phyloP scores from a whole-genome alignment of 2,888 invertebrate species.

The Tetranychus truncatus region DNA sequence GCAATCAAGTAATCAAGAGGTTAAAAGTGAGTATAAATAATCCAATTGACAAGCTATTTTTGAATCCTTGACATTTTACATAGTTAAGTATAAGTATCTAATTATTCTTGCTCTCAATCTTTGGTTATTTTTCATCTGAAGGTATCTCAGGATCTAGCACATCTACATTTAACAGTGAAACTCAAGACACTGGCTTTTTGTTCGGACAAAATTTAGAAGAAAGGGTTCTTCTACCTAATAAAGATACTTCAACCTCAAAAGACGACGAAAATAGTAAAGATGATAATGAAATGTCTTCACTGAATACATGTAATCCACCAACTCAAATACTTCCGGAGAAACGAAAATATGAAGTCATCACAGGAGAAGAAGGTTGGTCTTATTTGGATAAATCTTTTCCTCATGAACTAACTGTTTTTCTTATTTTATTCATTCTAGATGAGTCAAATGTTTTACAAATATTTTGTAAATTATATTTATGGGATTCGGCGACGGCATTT shows the following conservation, averaged over 20 bases:
- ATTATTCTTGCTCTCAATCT: too few species aligned
- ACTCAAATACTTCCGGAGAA: constrained; percentile 9
- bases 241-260: not conserved
- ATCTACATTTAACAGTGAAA: too few species aligned
- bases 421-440: constrained; percentile 17
- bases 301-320: not conserved
- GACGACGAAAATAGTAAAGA: not conserved
- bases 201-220: constrained; percentile 22
- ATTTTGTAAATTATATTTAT: constrained; percentile 58
- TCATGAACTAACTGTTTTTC: not conserved
- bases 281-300: not conserved
- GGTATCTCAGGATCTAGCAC: too few species aligned
- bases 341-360: constrained; percentile 21
- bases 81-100: too few species aligned
- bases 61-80: too few species aligned
- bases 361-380: constrained; percentile 22
- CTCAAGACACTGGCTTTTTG: constrained; percentile 10
- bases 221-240: constrained; percentile 16
- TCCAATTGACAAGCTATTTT: too few species aligned
- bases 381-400: not conserved
- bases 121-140: too few species aligned
- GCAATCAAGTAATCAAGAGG: too few species aligned
- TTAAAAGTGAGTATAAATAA: too few species aligned
- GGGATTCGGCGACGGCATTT: constrained; percentile 46
- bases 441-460: constrained; percentile 29